A percentile compares a stretch with the other conserved stretches of the same genome.
These are phyloP conservation scores for Gallinago jamesoni DNA, from an alignment of 2,113 vertebrate genomes.

Conservation along the genomic window DNA sequence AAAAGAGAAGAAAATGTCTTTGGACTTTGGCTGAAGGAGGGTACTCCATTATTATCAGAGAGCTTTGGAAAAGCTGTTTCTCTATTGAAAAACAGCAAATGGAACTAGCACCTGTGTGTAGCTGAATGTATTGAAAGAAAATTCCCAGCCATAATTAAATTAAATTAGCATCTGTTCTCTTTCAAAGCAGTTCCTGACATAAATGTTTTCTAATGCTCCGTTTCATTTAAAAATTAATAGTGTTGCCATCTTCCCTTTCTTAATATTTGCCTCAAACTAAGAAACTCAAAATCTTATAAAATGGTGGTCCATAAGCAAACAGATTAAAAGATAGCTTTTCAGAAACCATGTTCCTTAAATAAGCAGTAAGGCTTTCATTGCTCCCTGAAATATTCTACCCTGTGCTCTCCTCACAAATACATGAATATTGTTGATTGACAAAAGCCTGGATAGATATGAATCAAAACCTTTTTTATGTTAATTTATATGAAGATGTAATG, in stretches of 20 bases:
- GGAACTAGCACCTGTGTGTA: background rate
- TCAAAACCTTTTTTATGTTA: constrained; percentile 25
- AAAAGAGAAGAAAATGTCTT: background rate
- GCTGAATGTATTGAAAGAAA: background rate
- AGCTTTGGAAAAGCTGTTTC: background rate
- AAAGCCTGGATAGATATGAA: constrained; percentile 26
- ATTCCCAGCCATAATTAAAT: background rate
- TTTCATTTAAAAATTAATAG: background rate
- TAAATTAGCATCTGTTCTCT: background rate
- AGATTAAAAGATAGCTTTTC: background rate
- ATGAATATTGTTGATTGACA: constrained; percentile 23
- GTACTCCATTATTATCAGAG: background rate
- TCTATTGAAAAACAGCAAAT: background rate
- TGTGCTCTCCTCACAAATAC: background rate
- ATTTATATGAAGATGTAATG: constrained; percentile 30
- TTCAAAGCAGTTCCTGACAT: background rate
- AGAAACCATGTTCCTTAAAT: background rate
- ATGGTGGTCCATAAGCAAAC: background rate
- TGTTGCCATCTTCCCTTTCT: background rate
- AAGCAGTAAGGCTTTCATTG: background rate
- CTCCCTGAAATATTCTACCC: background rate
- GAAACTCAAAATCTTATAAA: background rate
- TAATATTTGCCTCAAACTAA: background rate
- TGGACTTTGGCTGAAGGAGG: background rate
- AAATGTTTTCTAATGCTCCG: background rate